A percentile compares a stretch with the other conserved stretches of the same genome.
Evolutionary conservation across 1,140 invertebrate species (phyloP).

Genomic region (Parapsyche elsis): DNA sequence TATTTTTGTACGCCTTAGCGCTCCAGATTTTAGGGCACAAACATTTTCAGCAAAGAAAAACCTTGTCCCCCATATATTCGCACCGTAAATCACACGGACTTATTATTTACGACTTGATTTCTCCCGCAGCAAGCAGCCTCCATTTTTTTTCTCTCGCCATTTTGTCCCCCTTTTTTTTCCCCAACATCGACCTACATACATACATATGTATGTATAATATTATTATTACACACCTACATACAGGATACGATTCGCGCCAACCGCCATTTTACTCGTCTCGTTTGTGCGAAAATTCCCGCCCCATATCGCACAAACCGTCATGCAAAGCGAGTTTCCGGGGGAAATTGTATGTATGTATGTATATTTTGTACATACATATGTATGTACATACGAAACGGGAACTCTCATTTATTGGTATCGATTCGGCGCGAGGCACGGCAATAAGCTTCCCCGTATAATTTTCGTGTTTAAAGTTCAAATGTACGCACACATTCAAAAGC

Average conservation of each 20-base stretch:
- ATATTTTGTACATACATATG: background rate
- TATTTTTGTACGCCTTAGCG: no score
- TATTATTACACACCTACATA: no score
- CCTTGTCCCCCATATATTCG: background rate
- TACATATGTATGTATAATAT: background rate
- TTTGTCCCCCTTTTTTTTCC: background rate
- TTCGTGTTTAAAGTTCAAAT: background rate
- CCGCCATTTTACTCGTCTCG: background rate
- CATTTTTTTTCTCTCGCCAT: background rate
- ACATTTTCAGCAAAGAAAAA: background rate
- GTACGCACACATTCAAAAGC: no score
- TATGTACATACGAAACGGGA: background rate
- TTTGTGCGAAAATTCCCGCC: background rate
- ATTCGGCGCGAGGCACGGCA: no score
- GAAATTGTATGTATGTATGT: background rate
- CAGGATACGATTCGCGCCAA: background rate
- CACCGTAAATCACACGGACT: slow-evolving; percentile 13
- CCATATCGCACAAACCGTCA: background rate
- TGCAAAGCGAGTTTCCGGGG: no score
- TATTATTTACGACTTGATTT: slow-evolving; percentile 22
- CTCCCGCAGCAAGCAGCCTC: background rate
- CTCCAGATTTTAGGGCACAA: background rate
- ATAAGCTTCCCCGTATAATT: background rate
- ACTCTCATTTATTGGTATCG: no score
- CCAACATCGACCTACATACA: background rate